Conservation (phyloP, 2,113 vertebrate species). For the Zingel zingel region DNA sequence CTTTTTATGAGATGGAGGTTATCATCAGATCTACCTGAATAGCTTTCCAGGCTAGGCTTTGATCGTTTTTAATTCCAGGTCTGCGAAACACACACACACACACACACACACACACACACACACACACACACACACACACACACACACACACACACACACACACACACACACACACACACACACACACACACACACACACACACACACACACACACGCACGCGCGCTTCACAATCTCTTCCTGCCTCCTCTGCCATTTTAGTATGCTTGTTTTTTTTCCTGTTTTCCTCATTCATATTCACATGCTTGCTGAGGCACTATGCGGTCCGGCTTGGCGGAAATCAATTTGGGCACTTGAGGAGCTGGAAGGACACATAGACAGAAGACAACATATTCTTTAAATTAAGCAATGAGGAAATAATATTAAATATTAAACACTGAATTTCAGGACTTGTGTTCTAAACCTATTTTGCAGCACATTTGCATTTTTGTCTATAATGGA, state of each 20-base stretch:
- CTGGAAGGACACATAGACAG: constrained; percentile 22
- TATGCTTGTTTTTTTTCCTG: constrained; percentile 52
- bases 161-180: constrained; percentile 16
- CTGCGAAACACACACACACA: constrained; percentile 25
- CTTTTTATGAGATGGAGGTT: constrained; percentile 84
- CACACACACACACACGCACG: constrained; percentile 3
- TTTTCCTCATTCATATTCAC: constrained; percentile 79
- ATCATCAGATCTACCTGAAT: constrained; percentile 84
- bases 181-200: constrained; percentile 17
- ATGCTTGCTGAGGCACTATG: constrained; percentile 57
- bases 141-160: constrained; percentile 15
- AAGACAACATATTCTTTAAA: constrained; percentile 2
- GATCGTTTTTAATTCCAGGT: constrained; percentile 84
- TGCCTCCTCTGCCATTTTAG: constrained; percentile 58
- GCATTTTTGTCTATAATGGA: background rate
- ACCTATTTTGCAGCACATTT: background rate
- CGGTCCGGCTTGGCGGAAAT: constrained; percentile 67
- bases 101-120: constrained; percentile 33
- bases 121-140: constrained; percentile 31
- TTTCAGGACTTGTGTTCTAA: background rate
- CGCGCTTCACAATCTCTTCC: constrained; percentile 51
- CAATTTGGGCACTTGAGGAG: constrained; percentile 69
- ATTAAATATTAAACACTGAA: background rate
- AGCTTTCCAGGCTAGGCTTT: constrained; percentile 74
- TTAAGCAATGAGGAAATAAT: background rate